These are phyloP conservation scores for Triplophysa yarkandensis DNA, from an alignment of 2,797 vertebrate species.

Conservation along the genomic window DNA sequence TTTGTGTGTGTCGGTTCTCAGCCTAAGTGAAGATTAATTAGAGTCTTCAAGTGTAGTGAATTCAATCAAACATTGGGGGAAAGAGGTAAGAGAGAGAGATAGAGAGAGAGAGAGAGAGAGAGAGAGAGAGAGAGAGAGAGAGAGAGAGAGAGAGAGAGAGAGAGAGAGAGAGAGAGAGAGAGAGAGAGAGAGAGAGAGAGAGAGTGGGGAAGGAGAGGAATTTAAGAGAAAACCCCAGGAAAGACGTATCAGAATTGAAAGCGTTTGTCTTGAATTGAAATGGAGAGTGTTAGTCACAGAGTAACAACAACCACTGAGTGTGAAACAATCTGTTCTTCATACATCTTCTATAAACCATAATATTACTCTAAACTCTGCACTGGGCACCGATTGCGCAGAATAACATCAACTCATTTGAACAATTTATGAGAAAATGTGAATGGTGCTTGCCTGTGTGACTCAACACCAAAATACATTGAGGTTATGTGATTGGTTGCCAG, in stretches of 20 bases:
- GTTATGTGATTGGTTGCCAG: neutral
- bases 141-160: neutral
- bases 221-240: conserved; percentile 58
- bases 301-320: conserved; percentile 30
- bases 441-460: neutral
- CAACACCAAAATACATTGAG: neutral
- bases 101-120: conserved; percentile 18
- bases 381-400: conserved; percentile 30
- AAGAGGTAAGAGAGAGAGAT: too few relatives aligned
- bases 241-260: conserved; percentile 52
- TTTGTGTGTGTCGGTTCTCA: conserved; percentile 45
- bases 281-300: conserved; percentile 45
- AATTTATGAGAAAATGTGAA: conserved; percentile 1
- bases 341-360: conserved; percentile 21
- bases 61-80: conserved; percentile 15
- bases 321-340: conserved; percentile 48
- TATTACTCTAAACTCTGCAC: conserved; percentile 20
- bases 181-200: neutral
- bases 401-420: conserved; percentile 38
- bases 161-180: neutral
- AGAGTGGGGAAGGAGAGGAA: conserved; percentile 20
- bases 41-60: conserved; percentile 62
- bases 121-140: neutral
- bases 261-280: conserved; percentile 63
- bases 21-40: conserved; percentile 68